Evolutionary conservation across 2,797 vertebrate species (phyloP), one percentile per base, ranked within the genome.

Genomic region (Poecilia wingei): DNA sequence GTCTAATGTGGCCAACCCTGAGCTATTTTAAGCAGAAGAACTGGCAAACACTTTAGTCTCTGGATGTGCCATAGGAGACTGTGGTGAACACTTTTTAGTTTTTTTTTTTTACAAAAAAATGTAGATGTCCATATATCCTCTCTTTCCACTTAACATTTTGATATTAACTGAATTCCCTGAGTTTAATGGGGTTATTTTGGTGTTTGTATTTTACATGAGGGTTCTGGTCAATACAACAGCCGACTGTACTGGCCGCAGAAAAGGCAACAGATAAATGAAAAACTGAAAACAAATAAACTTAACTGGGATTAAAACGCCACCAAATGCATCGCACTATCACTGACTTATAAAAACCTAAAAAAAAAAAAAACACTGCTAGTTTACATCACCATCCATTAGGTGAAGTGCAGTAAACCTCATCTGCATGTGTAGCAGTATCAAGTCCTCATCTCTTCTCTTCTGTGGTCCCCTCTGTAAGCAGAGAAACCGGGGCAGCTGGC

Each of bases 401-500:
- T 33, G 36, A 68, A 68, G 36, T 16, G 3, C 6, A 68, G 6
- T 68, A 68, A 41, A 68, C 20, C 36, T 41, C 59, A 64, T 68
- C 64, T 22, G 36, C 61, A 66, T 66, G 18, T 68, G 4, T 20
- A 25, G 64, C 8, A 12, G 36, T 41, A 68, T 68, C 64, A 7
- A 36, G 9, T 41, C 64, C 8, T 41, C 31, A 33, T 64, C 59
- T 64, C 59, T 68, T 41, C 36, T 22, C 9, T 68, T 41, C 36
- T 68, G 36, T 68, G 64, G 20, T 68, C 64, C 36, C 64, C 4
- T 71, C 82, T 88, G 84, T 88, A 87, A 87, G 84, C 82, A 79
- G 82, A 79, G 72, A 91, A 92, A 92, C 80, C 89, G 90, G 90
- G 88, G 82, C 92, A 91, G 82, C 92, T 94, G 91, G 93, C 92